Evolutionary conservation across 1,140 invertebrate species (phyloP).

Genomic region (Drosophila prosaltans): DNA sequence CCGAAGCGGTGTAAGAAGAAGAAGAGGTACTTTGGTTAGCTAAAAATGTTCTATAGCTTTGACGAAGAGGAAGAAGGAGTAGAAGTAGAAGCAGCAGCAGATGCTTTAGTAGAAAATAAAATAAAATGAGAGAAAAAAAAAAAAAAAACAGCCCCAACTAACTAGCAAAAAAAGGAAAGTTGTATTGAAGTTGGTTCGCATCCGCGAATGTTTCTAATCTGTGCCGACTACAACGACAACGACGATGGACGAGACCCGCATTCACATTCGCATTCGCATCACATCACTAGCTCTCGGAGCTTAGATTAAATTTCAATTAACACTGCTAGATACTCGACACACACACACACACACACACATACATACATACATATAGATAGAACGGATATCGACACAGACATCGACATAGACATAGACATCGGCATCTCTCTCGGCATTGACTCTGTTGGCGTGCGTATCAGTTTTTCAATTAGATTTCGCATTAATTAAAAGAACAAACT

Average conservation of each 20-base stretch:
- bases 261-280: slow-evolving; percentile 42
- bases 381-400: slow-evolving; percentile 11
- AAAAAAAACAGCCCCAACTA: slow-evolving; percentile 4
- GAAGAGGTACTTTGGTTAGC: slow-evolving; percentile 6
- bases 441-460: slow-evolving; percentile 43
- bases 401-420: background rate
- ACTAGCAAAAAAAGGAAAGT: slow-evolving; percentile 36
- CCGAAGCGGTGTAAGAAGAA: background rate
- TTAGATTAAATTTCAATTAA: slow-evolving; percentile 75
- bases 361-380: background rate
- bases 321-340: slow-evolving; percentile 48
- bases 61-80: background rate
- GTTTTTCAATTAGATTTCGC: slow-evolving; percentile 72
- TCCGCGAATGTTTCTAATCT: slow-evolving; percentile 73
- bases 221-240: slow-evolving; percentile 40
- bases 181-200: slow-evolving; percentile 38
- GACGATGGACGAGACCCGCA: slow-evolving; percentile 30
- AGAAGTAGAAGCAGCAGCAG: too few species aligned
- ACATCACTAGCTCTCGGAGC: slow-evolving; percentile 31
- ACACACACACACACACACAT: slow-evolving; percentile 21
- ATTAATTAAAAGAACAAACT: slow-evolving; percentile 63
- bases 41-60: background rate
- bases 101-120: too few species aligned
- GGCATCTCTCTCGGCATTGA: slow-evolving; percentile 14
- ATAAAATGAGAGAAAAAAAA: too few species aligned